Evolutionary conservation across 2,797 vertebrate genomes (phyloP), one percentile per base, ranked within the genome.

Genomic region (Meriones psammophilus): DNA sequence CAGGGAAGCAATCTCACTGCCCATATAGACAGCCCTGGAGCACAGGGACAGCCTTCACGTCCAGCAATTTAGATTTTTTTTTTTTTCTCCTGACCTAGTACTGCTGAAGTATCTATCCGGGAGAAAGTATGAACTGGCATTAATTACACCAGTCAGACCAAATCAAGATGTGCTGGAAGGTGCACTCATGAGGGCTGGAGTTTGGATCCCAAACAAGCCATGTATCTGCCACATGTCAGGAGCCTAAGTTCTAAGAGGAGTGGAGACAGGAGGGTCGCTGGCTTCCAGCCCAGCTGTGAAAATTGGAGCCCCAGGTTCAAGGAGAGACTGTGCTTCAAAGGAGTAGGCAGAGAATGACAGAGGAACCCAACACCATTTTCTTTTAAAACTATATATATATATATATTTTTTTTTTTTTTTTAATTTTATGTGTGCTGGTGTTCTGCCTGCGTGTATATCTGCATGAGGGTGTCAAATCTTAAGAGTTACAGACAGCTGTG

Each of bases 71-170:
- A 12, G 83, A 64, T 71, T 71, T 88, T 58, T 26, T 33, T 50
- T 39, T 42, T 60, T 9, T 4, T 36, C 62, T 77, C 60, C 22
- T 36, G 39, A 39, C 26, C 9, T 20, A 54, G 56, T 36, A 8
- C 64, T 33, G 54, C 36, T 46, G 66, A 62, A 28, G 30, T 17
- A 33, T 12, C 10, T 2, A 54, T n/a, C 71, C 64, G n/a, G 46
- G 73, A 79, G 73, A 56, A 93, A 68, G 26, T 71, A 69, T 68
- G 95, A 76, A 54, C 50, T 42, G n/a, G 87, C 86, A 58, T 20
- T 46, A 88, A 46, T 84, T 50, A 89, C 30, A 69, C 54, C 83
- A 74, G 81, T 80, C 33, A 73, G 62, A 85, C 85, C 76, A 26
- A 56, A 50, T 68, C 28, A 14, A 20, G 28, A 85, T 68, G 30